Conservation (phyloP, 2,888 invertebrate species). For the Tetramorium bicarinatum region DNA sequence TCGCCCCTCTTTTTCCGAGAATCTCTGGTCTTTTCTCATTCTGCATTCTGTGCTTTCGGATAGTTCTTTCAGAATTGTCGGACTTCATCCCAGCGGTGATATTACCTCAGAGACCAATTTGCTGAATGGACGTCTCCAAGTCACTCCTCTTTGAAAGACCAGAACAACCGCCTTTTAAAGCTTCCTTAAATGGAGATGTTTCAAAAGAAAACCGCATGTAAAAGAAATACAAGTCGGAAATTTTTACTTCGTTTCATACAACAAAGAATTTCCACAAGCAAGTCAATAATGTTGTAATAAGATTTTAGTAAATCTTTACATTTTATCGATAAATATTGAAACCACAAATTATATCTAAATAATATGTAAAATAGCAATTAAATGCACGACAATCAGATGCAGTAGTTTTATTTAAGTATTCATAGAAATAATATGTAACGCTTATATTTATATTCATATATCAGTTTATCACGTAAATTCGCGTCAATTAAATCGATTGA, state of each 20-base stretch:
- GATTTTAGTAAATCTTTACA: background rate
- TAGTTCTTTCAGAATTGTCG: slow-evolving; percentile 49
- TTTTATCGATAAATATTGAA: background rate
- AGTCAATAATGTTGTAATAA: background rate
- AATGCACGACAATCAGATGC: slow-evolving; percentile 1
- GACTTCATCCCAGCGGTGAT: background rate
- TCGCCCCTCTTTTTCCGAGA: background rate
- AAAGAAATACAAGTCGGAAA: slow-evolving; percentile 31
- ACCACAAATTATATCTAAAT: background rate
- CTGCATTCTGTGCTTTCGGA: background rate
- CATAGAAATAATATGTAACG: background rate
- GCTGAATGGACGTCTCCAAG: slow-evolving; percentile 46
- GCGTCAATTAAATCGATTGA: slow-evolving; percentile 8
- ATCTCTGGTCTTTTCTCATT: background rate
- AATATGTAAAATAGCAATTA: background rate
- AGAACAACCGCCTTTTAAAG: slow-evolving; percentile 50
- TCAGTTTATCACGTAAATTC: slow-evolving; percentile 16
- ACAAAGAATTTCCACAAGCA: slow-evolving; percentile 1
- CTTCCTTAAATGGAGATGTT: slow-evolving; percentile 25
- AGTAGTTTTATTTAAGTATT: slow-evolving; percentile 16
- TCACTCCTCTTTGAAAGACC: slow-evolving; percentile 41
- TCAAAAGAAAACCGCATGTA: slow-evolving; percentile 16
- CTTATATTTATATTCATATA: slow-evolving; percentile 15
- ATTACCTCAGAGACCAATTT: slow-evolving; percentile 42
- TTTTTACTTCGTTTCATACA: background rate